Percentiles rank a stretch among this genome's conserved stretches.
Evolutionary conservation across 1,140 invertebrate genomes (phyloP).

Genomic region (Pogonognathellus flavescens): DNA sequence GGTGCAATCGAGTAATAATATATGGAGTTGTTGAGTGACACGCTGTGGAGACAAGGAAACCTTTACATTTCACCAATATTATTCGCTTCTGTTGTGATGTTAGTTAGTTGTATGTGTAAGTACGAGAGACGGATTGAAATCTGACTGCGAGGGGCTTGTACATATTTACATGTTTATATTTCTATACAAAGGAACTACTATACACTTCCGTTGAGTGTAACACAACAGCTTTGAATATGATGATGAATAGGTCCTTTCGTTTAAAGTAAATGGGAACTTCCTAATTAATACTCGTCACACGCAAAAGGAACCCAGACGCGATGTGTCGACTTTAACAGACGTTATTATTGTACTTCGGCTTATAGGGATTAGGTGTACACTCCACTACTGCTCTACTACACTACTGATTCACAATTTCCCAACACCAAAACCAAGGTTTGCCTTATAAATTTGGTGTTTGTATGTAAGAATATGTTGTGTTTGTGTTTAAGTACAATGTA

Average conservation of each 20-base stretch:
- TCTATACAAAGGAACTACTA: not conserved
- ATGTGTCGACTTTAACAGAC: conserved; percentile 5
- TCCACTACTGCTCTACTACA: too few relatives aligned
- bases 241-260: conserved; percentile 57
- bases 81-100: not conserved
- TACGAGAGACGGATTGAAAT: too few relatives aligned
- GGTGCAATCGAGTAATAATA: not conserved
- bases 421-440: too few relatives aligned
- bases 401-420: too few relatives aligned
- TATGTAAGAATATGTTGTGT: too few relatives aligned
- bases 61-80: not conserved
- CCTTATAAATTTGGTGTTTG: too few relatives aligned
- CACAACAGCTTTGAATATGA: conserved; percentile 38
- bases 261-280: conserved; percentile 57
- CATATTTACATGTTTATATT: too few relatives aligned
- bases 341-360: too few relatives aligned
- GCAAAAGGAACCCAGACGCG: conserved; percentile 35
- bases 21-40: conserved; percentile 46
- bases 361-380: not conserved
- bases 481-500: not conserved
- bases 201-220: not conserved
- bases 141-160: too few relatives aligned
- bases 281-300: conserved; percentile 61
- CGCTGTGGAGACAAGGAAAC: conserved; percentile 23
- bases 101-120: not conserved